Evolutionary conservation across 2,888 invertebrate species (phyloP).

Genomic region (Sycophila texana): DNA sequence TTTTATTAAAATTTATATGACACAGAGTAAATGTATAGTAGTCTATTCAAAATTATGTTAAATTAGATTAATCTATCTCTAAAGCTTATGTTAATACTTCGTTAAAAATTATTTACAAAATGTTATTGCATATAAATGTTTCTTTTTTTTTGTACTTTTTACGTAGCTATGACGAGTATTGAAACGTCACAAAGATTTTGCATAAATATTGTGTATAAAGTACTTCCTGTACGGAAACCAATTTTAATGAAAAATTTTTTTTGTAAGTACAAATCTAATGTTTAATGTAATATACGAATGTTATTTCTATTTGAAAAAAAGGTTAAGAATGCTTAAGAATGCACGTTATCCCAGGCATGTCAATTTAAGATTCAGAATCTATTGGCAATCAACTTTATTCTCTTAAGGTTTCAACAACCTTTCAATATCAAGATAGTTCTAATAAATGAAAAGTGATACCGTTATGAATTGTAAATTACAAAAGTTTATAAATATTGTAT

Average conservation of each 20-base stretch:
- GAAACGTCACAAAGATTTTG: constrained; percentile 21
- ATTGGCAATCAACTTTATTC: constrained; percentile 29
- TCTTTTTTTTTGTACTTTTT: constrained; percentile 26
- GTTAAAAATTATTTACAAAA: constrained; percentile 37
- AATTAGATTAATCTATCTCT: constrained; percentile 13
- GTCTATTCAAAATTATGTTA: constrained; percentile 28
- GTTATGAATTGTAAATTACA: constrained; percentile 21
- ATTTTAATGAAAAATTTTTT: constrained; percentile 25
- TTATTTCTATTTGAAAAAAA: constrained; percentile 21
- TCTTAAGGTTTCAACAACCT: constrained; percentile 21
- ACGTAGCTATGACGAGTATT: constrained; percentile 3
- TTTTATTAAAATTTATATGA: constrained; percentile 14
- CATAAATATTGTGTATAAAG: constrained; percentile 27
- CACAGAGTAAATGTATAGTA: constrained; percentile 9
- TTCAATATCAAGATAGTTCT: constrained; percentile 8
- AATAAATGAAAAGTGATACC: constrained; percentile 14
- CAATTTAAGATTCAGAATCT: constrained; percentile 17
- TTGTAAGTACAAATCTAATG: constrained; percentile 9
- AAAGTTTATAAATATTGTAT: constrained; percentile 26
- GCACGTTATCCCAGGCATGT: not conserved
- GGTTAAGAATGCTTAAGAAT: constrained; percentile 22
- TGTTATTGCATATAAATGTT: constrained; percentile 13
- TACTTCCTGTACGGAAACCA: constrained; percentile 34
- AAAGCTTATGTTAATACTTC: constrained; percentile 3
- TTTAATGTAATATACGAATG: constrained; percentile 40